These are phyloP conservation scores for Zingel zingel DNA, from an alignment of 2,113 vertebrate species.

Conservation along the genomic window DNA sequence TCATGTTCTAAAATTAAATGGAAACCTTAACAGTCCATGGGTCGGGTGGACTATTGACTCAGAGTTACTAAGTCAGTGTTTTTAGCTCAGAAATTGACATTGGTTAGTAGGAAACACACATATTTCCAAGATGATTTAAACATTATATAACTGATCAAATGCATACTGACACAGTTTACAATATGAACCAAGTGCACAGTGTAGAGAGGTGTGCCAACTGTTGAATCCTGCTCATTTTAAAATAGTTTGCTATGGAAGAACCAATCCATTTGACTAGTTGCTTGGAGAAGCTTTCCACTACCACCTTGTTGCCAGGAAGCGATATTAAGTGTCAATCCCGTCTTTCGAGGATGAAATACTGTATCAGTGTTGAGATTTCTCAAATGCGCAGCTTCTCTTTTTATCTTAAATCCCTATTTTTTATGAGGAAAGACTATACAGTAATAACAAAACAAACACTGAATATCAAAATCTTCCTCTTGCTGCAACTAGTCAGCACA, in stretches of 20 bases:
- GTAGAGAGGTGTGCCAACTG: neutral
- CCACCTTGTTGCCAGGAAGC: neutral
- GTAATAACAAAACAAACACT: neutral
- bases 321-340: neutral
- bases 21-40: neutral
- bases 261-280: neutral
- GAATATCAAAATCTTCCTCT: neutral
- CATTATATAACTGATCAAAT: neutral
- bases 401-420: neutral
- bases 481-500: neutral
- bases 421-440: neutral
- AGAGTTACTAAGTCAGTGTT: neutral
- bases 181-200: neutral
- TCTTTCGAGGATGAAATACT: neutral
- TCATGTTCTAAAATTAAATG: neutral
- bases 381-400: neutral
- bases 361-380: neutral
- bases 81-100: neutral
- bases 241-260: constrained; percentile 15
- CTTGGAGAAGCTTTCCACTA: neutral
- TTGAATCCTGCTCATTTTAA: neutral
- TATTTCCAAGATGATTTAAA: constrained; percentile 2
- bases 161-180: neutral
- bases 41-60: neutral
- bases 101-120: neutral